Evolutionary conservation across 2,797 vertebrate genomes (phyloP).

Genomic region (Enoplosus armatus): DNA sequence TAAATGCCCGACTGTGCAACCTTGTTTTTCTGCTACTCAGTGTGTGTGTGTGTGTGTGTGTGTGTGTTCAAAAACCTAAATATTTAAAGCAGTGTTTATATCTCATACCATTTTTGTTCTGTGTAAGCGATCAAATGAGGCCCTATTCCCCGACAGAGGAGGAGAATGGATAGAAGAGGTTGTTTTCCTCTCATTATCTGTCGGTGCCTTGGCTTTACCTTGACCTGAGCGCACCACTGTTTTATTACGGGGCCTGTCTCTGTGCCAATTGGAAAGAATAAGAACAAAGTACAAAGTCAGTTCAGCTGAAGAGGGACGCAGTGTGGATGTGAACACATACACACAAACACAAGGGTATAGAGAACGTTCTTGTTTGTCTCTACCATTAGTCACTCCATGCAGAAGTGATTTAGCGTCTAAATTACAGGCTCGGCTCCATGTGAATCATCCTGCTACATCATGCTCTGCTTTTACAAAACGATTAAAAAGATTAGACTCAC

Average conservation of each 20-base stretch:
- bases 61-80: conserved; percentile 20
- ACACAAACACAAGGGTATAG: conserved; percentile 39
- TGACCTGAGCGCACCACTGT: conserved; percentile 56
- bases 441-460: conserved; percentile 44
- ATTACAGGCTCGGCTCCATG: conserved; percentile 47
- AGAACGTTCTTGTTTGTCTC: conserved; percentile 52
- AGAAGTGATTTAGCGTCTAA: conserved; percentile 62
- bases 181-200: conserved; percentile 60
- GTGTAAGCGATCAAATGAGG: conserved; percentile 7
- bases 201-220: conserved; percentile 56
- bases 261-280: conserved; percentile 56
- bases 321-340: background rate
- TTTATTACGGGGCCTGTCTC: conserved; percentile 64
- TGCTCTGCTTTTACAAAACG: conserved; percentile 33
- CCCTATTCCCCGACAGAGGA: background rate
- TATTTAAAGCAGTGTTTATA: conserved; percentile 35
- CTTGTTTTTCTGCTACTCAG: background rate
- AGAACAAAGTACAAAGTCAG: conserved; percentile 64
- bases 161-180: conserved; percentile 14
- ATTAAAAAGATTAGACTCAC: conserved; percentile 37
- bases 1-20: conserved; percentile 6
- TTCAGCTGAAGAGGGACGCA: conserved; percentile 32
- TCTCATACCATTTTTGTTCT: conserved; percentile 5
- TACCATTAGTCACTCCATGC: conserved; percentile 43
- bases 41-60: background rate